Evolutionary conservation across 2,797 vertebrate genomes (phyloP).

Genomic region (Myotis planiceps): DNA sequence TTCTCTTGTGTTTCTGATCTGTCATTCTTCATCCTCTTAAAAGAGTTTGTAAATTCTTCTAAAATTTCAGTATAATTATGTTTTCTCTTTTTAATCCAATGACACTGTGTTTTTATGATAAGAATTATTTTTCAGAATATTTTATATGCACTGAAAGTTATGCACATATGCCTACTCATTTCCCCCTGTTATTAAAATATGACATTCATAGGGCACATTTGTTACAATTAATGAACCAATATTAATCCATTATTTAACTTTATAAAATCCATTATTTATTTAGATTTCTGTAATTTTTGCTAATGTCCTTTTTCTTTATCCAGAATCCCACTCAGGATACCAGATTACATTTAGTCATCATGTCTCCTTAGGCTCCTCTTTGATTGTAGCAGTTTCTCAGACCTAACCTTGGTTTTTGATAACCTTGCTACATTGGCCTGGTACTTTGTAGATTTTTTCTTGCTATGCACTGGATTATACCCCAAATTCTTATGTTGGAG

Average conservation of each 20-base stretch:
- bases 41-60: background rate
- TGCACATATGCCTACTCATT: background rate
- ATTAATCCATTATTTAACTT: background rate
- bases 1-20: background rate
- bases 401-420: background rate
- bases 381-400: background rate
- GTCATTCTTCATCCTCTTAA: background rate
- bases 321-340: no score
- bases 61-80: background rate
- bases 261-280: background rate
- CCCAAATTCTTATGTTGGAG: background rate
- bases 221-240: background rate
- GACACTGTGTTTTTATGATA: background rate
- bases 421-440: background rate
- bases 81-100: slow-evolving; percentile 3
- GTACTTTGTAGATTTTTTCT: background rate
- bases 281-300: background rate
- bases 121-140: background rate
- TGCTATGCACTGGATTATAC: background rate
- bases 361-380: background rate
- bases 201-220: background rate
- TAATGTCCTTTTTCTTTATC: background rate
- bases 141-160: background rate
- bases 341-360: background rate
- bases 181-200: background rate